Base-by-base conservation (phyloP, 2,888 invertebrate genomes). In the Campaea margaritaria region DNA sequence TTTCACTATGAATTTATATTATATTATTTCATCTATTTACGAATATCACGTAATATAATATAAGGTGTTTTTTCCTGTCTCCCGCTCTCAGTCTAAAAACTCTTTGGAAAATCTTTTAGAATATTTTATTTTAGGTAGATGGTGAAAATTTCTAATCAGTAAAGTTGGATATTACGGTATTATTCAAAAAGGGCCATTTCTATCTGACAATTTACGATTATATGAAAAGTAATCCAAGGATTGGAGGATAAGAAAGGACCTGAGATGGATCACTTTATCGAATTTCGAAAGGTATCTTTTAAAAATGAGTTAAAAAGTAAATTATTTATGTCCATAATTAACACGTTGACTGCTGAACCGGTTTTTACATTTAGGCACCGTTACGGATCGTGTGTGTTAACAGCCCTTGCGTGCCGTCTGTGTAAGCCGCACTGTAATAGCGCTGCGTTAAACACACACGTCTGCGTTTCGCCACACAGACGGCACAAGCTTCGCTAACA, bases 171-270 rank as follows among this genome's bases (percentile, higher is more conserved):
- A 62, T 63, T 38, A 46, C 31, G 41, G 12, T 62, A 46, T 68
- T 67, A 70, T 78, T 81, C 78, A 75, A 70, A 67, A 70, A 54
- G 67, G 71, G 67, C 70, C 75, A 75, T 76, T 77, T 76, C 72
- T 69, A 68, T 70, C 70, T 67, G 65, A 70, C 62, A 80, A 76
- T 81, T 83, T 83, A 84, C 76, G 81, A 77, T 81, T 81, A 81
- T 83, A 81, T 66, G 75, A 71, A 78, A 83, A 81, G 82, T 83
- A 78, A 81, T 76, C 70, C 68, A 60, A 67, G 71, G 67, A 57
- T 65, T 21, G 21, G 15, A 8, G 5, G 5, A 4, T 5, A 10
- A 43, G 9, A 7, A 14, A 39, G n/a, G 4, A 39, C 5, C 5
- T 28, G 27, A 59, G 61, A 46, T 53, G 38, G 51, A 38, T 43